A percentile compares a stretch with the other conserved stretches of the same genome.
Evolutionary conservation across 2,113 vertebrate genomes (phyloP).

Genomic region (Acanthisitta chloris): DNA sequence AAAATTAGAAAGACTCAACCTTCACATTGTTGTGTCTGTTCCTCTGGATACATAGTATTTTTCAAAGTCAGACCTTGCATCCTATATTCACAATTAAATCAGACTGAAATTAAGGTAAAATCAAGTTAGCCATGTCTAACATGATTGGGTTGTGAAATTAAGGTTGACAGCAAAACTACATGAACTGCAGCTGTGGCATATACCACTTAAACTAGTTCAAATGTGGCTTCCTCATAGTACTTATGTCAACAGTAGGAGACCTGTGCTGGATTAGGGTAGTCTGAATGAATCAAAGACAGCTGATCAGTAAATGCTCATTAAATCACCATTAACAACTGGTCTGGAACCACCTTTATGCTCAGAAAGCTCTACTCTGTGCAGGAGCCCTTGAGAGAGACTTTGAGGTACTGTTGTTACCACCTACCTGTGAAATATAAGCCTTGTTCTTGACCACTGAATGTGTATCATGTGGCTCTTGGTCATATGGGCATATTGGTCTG

Average conservation of each 20-base stretch:
- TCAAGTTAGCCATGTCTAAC: background rate
- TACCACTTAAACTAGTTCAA: background rate
- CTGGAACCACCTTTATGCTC: background rate
- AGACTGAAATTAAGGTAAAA: background rate
- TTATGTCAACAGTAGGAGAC: background rate
- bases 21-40: background rate
- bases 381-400: background rate
- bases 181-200: background rate
- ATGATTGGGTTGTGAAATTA: background rate
- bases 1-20: background rate
- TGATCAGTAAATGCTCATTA: background rate
- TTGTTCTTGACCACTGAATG: background rate
- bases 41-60: background rate
- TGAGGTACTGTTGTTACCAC: fast-evolving
- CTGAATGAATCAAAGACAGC: background rate
- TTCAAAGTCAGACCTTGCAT: background rate
- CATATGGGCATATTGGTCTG: fast-evolving
- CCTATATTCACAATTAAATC: background rate
- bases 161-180: background rate
- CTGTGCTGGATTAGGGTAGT: background rate
- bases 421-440: background rate
- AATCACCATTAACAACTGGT: background rate
- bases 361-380: background rate
- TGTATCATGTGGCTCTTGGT: fast-evolving
- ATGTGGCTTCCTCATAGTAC: background rate